Base-by-base conservation (phyloP, 2,113 vertebrate species). In the Pituophis catenifer region DNA sequence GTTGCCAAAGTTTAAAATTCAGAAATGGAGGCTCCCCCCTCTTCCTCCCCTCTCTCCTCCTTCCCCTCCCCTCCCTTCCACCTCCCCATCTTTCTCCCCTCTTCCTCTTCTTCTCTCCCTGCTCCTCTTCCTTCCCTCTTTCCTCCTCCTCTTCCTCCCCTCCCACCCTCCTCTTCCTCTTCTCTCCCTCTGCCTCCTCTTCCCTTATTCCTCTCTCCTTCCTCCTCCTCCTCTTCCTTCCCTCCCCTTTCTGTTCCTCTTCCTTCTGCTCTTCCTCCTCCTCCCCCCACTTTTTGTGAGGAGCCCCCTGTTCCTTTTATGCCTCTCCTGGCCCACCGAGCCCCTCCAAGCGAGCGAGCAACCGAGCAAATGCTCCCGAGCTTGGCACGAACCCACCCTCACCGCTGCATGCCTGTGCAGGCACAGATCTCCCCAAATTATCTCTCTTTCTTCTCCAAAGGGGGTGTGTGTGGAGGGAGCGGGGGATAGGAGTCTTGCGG, bases 391-490 rank as follows among this genome's bases (percentile, higher is more conserved):
- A 93, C 89, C 95, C 33, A 96, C 96, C 98, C 97, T 98, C 98
- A 98, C 98, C 97, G 98, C 96, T 97, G 98, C 96, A 98, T 98
- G 98, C 98, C 98, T 98, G 97, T 98, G 98, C 98, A 98, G 98
- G 98, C 98, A 98, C 99, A 98, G 98, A 99, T 98, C 98, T 98
- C 97, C 97, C 97, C 97, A 98, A 98, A 98, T 99, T 98, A 99
- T 99, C 98, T 98, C 98, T 98, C 98, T 98, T 99, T 98, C 98
- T 98, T 99, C 98, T 96, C 98, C 98, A 98, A 98, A 98, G 97
- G 3, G 97, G 97, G 97, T 97, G 62, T 2, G 97, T 97, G 97
- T 97, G 59, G 97, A 97, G 59, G 57, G 98, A 97, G 97, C 97
- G 97, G 19, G 26, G 97, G 97, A 97, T 97, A 96, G 13, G 13